Base-by-base conservation (phyloP, 2,888 invertebrate genomes). In the Drosophila kambysellisi region DNA sequence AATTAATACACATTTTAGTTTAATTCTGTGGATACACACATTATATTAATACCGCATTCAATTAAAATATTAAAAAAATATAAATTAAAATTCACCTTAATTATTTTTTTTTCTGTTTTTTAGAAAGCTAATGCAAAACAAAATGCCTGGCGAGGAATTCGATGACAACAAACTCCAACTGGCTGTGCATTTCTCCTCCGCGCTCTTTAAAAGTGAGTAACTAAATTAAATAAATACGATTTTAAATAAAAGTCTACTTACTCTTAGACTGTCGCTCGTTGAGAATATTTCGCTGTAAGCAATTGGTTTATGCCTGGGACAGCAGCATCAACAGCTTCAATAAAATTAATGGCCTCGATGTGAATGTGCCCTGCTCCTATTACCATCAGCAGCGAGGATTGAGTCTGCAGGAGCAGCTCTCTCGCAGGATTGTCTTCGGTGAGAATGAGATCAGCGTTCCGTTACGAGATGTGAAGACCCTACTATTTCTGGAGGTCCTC, bases 241-340 rank as follows among this genome's bases (percentile, higher is more conserved):
- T 39, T 29, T n/a, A 30, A 43, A 15, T 37, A 5, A 61, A 25
- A 17, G 41, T 15, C 25, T 20, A 3, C 11, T 51, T 29, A 35
- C 5, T 4, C 52, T 17, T 83, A 96, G 95, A 93, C 63, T 94
- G 95, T 37, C 94, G 95, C 58, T 94, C 94, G 54, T 94, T 95
- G 62, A 94, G 96, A 4, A 94, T 95, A 78, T 97, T 98, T 93
- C 95, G 94, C 0, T 97, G 97, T 91, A 98, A 98, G 92, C 98
- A 98, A 91, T 94, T 97, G 72, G 95, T 95, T 0, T 96, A 98
- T 84, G 94, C 98, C 29, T 98, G 98, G 97, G 96, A 97, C 90
- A 92, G 93, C 0, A 94, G 95, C 37, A 94, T 95, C 32, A 94
- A 95, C 48, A 95, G 95, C 71, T 98, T 97, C 93, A 92, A 94